phyloP scores from a whole-genome alignment of 1,140 invertebrate species.

The Sarcophaga bullata region DNA sequence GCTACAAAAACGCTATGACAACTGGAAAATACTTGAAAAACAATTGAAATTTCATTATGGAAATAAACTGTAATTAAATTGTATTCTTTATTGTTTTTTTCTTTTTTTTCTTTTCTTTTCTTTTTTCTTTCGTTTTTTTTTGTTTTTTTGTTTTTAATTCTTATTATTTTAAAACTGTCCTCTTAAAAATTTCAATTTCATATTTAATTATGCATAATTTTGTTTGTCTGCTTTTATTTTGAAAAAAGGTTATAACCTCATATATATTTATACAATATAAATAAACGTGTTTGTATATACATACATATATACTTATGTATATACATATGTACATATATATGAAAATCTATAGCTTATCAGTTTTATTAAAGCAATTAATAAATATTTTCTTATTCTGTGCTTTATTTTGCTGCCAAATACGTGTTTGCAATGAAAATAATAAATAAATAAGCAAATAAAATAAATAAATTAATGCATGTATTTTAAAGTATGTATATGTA shows the following conservation, averaged over 20 bases:
- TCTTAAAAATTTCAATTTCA: neutral
- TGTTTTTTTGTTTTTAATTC: neutral
- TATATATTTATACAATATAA: neutral
- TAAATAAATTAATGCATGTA: neutral
- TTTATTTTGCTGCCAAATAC: neutral
- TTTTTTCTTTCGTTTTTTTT: conserved; percentile 12
- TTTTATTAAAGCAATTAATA: conserved; percentile 7
- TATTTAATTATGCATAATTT: conserved; percentile 11
- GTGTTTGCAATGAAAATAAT: conserved; percentile 5
- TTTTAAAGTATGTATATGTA: neutral
- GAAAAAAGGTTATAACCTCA: conserved; percentile 23
- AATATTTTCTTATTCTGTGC: neutral
- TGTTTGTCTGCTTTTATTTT: conserved; percentile 16
- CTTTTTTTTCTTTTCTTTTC: too few species aligned
- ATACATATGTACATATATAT: conserved; percentile 5
- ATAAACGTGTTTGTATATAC: neutral
- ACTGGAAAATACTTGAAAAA: neutral
- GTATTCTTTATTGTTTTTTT: neutral
- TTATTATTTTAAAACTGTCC: neutral
- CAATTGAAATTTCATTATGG: neutral
- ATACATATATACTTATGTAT: too few species aligned
- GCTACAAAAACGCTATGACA: too few species aligned
- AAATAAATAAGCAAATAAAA: conserved; percentile 15
- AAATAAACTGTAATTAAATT: neutral
- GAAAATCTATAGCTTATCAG: conserved; percentile 23